Evolutionary conservation across 2,797 vertebrate genomes (phyloP), one percentile per base, ranked within the genome.

Genomic region (Pseudochromis fuscus): DNA sequence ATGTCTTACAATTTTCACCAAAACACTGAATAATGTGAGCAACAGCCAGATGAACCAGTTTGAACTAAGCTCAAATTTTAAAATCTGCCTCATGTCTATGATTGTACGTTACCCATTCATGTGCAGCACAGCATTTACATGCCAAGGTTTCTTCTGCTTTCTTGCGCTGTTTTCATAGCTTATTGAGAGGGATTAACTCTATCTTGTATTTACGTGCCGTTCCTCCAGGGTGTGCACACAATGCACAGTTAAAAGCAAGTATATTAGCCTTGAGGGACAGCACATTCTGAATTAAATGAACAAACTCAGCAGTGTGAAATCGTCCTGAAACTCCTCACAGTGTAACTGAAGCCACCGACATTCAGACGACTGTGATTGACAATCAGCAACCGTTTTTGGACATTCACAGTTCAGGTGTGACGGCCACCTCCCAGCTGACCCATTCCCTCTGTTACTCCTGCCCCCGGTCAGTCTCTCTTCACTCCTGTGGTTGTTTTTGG

Each of bases 321-420:
- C 11, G 16, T 37, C 49, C 11, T 46, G 35, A 73, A 50, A 65
- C 42, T 37, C 9, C 19, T 72, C 13, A 7, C 2, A 35, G 27
- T 74, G 40, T 69, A 75, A 75, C 81, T 12, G 1, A 65, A 53
- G 61, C 55, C 46, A 42, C 58, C 66, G 37, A 77, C 64, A 67
- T 66, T 83, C 62, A 65, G 45, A 52, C 27, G 6, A 40, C 57
- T 19, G 21, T 72, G 50, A 75, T 5, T 59, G 78, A 78, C 51
- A 67, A 74, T 64, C 75, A 40, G 53, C 38, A 56, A 56, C 44
- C 25, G 60, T 55, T 63, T 72, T 62, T 63, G 28, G 70, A 69
- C 70, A 80, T 83, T 87, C 82, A 80, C 85, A 83, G 77, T 55
- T 42, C 50, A 58, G 61, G 15, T 23, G 42, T 24, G 45, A 59